Base-by-base conservation (phyloP, 2,797 vertebrate genomes). In the Taeniopygia guttata region DNA sequence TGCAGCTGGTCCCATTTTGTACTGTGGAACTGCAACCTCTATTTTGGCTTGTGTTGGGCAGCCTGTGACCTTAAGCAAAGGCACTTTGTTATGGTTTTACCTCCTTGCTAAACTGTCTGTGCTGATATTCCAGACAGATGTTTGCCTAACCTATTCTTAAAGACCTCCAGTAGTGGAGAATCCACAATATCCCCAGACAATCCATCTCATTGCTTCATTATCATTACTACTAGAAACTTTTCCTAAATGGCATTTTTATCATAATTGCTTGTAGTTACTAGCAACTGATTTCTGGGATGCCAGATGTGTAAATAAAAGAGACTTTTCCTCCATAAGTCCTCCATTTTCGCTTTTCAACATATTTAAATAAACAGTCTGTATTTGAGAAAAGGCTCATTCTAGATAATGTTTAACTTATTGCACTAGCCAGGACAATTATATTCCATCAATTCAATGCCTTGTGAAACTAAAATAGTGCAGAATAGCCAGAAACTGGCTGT, bases 141-240 rank as follows among this genome's bases (percentile, higher is more conserved):
- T 91, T 93, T 80, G 49, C 56, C 49, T 89, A 92, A 85, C 68
- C 54, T 94, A 62, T 83, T 94, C 79, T 70, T 91, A 91, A 94
- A 94, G 87, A 91, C 69, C 82, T 87, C 64, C 79, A 81, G 58
- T 86, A 54, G 60, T 77, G 82, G 90, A 91, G 85, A 95, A 94
- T 75, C 70, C 78, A 73, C 87, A 92, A 52, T 55, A 27, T 91
- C 84, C 93, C 89, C 72, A 92, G 93, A 93, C 89, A 94, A 92
- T 89, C 82, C 93, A 75, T 81, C 85, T 92, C 82, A 85, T 64
- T 78, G 45, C 84, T 93, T 94, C 94, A 87, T 96, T 93, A 94
- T 93, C 84, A 75, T 92, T 91, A 68, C 72, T 64, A 42, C 72
- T 62, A 70, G 60, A 85, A 95, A 96, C 34, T 51, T 89, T 89